These are phyloP conservation scores for Sphecodes monilicornis DNA, from an alignment of 2,888 invertebrate genomes.

Conservation along the genomic window DNA sequence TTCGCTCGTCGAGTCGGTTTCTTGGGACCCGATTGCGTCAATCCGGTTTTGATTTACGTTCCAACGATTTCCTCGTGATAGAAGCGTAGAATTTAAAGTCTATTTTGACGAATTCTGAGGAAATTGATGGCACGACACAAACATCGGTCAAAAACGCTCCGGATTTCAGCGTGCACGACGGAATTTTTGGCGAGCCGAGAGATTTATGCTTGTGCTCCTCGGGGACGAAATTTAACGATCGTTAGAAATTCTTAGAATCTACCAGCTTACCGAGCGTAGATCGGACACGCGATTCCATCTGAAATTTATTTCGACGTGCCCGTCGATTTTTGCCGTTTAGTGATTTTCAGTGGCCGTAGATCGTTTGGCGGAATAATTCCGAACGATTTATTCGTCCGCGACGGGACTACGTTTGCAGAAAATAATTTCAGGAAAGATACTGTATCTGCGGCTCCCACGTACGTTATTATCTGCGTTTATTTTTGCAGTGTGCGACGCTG, in stretches of 20 bases:
- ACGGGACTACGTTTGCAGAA: neutral
- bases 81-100: neutral
- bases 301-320: neutral
- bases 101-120: neutral
- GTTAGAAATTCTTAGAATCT: neutral
- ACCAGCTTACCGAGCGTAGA: neutral
- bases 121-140: neutral
- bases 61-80: neutral
- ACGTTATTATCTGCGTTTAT: neutral
- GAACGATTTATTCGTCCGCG: neutral
- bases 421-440: neutral
- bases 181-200: conserved; percentile 4
- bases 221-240: neutral
- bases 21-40: neutral
- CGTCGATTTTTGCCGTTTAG: neutral
- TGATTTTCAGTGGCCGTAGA: neutral
- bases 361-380: neutral
- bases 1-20: neutral
- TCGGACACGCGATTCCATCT: neutral
- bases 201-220: neutral
- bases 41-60: neutral
- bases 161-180: neutral
- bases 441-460: neutral
- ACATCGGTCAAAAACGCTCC: neutral
- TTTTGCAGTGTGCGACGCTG: neutral